Evolutionary conservation across 2,113 vertebrate genomes (phyloP), one percentile per base, ranked within the genome.

Genomic region (Raja brachyura): DNA sequence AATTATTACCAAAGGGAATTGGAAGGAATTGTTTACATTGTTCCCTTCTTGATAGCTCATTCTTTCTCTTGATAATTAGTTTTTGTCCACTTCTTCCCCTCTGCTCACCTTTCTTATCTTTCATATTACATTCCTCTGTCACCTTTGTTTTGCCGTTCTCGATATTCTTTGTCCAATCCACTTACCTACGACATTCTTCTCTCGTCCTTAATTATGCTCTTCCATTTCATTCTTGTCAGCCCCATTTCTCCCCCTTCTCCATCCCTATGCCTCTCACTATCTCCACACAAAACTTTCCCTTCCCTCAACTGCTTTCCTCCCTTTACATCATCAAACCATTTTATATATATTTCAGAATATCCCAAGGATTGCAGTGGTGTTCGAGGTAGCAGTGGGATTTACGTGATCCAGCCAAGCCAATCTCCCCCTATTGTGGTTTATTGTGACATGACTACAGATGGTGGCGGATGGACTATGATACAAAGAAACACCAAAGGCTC

Each of bases 331-430:
- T 11, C 25, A 61, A 61, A 85, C 59, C 81, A 85, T 28, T n/a
- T 94, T 56, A 83, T 93, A 6, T 79, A 93, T 66, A 4, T 81
- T 22, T 0, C 94, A 93, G 94, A 33, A 0, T 95, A 95, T 0
- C 95, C 95, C 93, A 94, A 94, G 85, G 95, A 95, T 94, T 96
- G 95, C 94, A 95, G 95, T 0, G 95, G 94, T 93, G 28, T 96
- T 10, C 94, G 94, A 0, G 94, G 94, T 68, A 93, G 0, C 90
- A 96, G 95, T 0, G 95, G 96, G 0, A 61, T 96, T 1, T 95
- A 96, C 93, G 94, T 96, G 73, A 94, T 96, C 31, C 94, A 96
- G 93, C 95, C 96, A 0, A 94, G 93, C 3, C 94, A 94, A 56
- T 94, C 94, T 0, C 95, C 95, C 83, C 94, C 93, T 13, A 93